Conservation (phyloP, 2,888 invertebrate genomes). For the Pseudococcus viburni region DNA sequence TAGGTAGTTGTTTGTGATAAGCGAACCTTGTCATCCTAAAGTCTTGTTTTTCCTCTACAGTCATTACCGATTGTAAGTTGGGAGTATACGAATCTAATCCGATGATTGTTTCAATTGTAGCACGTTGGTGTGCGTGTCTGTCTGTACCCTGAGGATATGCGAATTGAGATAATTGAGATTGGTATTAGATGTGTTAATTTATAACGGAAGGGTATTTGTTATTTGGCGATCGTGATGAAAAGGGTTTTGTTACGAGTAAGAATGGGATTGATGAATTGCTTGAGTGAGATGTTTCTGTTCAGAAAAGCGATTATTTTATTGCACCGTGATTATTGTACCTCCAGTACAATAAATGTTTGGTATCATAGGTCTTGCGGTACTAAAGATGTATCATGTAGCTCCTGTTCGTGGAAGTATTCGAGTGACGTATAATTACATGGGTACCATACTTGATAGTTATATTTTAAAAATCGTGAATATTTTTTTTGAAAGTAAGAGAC, state of each 20-base stretch:
- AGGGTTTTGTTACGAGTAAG: background rate
- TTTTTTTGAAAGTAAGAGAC: too few species aligned
- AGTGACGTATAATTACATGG: background rate
- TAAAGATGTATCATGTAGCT: background rate
- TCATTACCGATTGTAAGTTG: too few species aligned
- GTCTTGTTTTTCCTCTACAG: background rate
- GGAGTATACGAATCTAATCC: background rate
- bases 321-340: background rate
- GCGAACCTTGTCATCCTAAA: background rate
- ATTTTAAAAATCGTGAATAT: too few species aligned
- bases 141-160: background rate
- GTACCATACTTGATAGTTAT: too few species aligned
- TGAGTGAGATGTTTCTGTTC: background rate
- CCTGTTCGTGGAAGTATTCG: background rate
- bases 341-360: background rate
- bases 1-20: background rate
- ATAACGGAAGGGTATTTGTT: background rate
- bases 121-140: background rate
- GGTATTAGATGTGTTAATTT: background rate
- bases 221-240: background rate
- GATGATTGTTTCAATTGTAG: background rate
- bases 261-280: background rate
- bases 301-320: background rate
- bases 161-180: background rate
- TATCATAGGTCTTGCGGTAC: background rate